phyloP scores from a whole-genome alignment of 1,140 invertebrate species.

The Galleria mellonella region DNA sequence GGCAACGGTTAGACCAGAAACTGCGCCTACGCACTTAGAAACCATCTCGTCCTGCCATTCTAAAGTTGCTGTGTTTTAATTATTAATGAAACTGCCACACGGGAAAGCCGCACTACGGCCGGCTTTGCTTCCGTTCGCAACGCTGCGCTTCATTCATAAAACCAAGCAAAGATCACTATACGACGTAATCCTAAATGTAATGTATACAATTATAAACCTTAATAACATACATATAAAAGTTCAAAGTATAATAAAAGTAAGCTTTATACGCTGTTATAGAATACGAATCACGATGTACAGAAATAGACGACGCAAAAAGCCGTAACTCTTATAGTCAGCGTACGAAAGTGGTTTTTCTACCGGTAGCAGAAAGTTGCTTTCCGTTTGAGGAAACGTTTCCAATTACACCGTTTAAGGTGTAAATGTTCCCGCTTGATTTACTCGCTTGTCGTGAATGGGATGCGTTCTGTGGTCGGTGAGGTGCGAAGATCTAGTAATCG shows the following conservation, averaged over 20 bases:
- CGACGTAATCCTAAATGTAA: conserved; percentile 22
- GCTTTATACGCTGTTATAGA: conserved; percentile 10
- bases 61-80: conserved; percentile 64
- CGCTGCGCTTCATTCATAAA: conserved; percentile 72
- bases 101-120: conserved; percentile 69
- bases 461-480: conserved; percentile 56
- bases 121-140: conserved; percentile 63
- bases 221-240: conserved; percentile 14
- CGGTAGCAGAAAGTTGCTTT: conserved; percentile 60
- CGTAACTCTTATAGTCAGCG: conserved; percentile 43
- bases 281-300: conserved; percentile 22
- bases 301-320: conserved; percentile 65
- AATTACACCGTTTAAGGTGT: conserved; percentile 40
- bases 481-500: conserved; percentile 65
- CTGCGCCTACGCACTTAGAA: conserved; percentile 29
- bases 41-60: conserved; percentile 68
- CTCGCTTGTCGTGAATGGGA: conserved; percentile 67
- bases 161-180: conserved; percentile 21
- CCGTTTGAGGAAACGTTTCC: conserved; percentile 43
- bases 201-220: conserved; percentile 26
- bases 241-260: conserved; percentile 8
- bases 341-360: conserved; percentile 61
- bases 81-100: conserved; percentile 70
- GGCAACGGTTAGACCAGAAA: no score
- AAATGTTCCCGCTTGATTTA: conserved; percentile 57